phyloP scores from a whole-genome alignment of 2,888 invertebrate genomes.

The Trissoscelio sp. region DNA sequence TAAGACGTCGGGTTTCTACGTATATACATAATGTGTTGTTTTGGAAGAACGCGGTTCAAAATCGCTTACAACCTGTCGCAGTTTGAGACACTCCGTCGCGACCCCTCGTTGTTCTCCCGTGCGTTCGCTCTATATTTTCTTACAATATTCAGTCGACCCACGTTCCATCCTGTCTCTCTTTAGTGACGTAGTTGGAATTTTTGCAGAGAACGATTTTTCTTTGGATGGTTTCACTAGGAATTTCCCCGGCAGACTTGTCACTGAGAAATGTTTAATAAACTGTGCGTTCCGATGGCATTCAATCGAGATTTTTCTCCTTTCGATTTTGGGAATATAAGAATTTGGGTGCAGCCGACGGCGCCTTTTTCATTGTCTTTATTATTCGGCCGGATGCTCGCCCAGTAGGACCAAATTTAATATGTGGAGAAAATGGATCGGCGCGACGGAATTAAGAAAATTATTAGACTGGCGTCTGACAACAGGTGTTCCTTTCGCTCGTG shows the following conservation, averaged over 20 bases:
- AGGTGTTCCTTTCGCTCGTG: conserved; percentile 24
- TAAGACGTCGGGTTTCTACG: conserved; percentile 31
- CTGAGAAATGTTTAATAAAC: conserved; percentile 70
- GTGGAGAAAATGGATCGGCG: conserved; percentile 12
- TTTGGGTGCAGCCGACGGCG: conserved; percentile 14
- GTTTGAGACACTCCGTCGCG: conserved; percentile 52
- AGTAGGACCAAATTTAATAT: conserved; percentile 44
- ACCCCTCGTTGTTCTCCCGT: conserved; percentile 36
- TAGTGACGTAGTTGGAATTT: conserved; percentile 68
- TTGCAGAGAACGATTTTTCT: conserved; percentile 68
- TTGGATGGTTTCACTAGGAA: conserved; percentile 66
- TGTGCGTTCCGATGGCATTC: conserved; percentile 66
- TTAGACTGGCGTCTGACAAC: conserved; percentile 23
- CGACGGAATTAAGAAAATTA: conserved; percentile 47
- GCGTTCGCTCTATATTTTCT: conserved; percentile 61
- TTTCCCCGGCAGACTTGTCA: conserved; percentile 60
- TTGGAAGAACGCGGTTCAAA: conserved; percentile 44
- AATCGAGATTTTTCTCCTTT: conserved; percentile 63
- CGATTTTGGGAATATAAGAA: conserved; percentile 47
- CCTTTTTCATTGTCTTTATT: conserved; percentile 53
- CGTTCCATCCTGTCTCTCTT: conserved; percentile 64
- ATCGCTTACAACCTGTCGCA: conserved; percentile 52
- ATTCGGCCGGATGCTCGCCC: conserved; percentile 8
- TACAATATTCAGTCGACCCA: conserved; percentile 70
- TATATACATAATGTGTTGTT: conserved; percentile 32